phyloP scores from a whole-genome alignment of 1,140 invertebrate genomes.

The Neodiprion pinetum region DNA sequence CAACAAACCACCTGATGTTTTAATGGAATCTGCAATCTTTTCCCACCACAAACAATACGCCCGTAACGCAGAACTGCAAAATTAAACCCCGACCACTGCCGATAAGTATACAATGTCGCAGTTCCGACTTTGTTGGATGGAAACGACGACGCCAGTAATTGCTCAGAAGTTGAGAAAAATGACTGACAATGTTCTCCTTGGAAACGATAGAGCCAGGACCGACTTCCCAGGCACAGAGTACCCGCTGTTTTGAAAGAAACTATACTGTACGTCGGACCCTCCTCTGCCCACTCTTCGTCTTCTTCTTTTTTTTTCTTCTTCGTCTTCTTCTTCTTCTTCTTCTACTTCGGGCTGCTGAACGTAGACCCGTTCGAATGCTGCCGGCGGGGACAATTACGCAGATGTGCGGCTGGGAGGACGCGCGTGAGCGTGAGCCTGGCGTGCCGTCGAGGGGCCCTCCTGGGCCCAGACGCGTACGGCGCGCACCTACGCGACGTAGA shows the following conservation, averaged over 20 bases:
- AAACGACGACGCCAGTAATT: not conserved
- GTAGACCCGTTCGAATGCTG: conserved; percentile 50
- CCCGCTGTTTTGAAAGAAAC: too few species aligned
- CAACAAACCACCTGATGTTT: not conserved
- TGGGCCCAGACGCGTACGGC: conserved; percentile 13
- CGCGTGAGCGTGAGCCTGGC: conserved; percentile 44
- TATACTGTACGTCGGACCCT: not conserved
- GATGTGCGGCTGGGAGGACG: conserved; percentile 53
- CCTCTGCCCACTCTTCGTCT: not conserved
- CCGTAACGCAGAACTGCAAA: not conserved
- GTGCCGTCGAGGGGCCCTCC: conserved; percentile 31
- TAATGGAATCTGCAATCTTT: not conserved
- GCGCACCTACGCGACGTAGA: conserved; percentile 18
- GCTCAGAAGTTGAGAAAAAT: not conserved
- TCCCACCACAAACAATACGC: not conserved
- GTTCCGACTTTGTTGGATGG: not conserved
- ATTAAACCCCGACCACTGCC: not conserved
- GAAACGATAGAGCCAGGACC: too few species aligned
- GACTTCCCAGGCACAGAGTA: too few species aligned
- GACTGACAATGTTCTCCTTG: too few species aligned
- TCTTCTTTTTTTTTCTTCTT: not conserved
- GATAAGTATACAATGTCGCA: not conserved
- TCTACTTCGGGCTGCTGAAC: not conserved
- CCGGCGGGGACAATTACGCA: conserved; percentile 63
- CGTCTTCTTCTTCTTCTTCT: not conserved